phyloP scores from a whole-genome alignment of 1,140 invertebrate genomes.

The Lucilia cuprina region DNA sequence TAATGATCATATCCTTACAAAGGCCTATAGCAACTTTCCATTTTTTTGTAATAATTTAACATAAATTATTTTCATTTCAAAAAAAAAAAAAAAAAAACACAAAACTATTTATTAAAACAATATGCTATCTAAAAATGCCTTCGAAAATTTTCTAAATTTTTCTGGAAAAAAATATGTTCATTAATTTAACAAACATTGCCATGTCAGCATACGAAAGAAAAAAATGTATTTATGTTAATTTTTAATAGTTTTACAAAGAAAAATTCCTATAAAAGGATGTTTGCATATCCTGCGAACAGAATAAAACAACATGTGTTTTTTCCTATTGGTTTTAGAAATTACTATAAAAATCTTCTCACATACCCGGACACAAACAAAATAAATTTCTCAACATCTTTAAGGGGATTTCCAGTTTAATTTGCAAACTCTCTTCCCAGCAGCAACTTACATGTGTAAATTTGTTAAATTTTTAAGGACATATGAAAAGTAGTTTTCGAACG shows the following conservation, averaged over 20 bases:
- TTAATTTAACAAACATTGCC: not conserved
- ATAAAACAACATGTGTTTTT: not conserved
- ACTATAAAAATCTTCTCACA: not conserved
- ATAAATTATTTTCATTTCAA: too few species aligned
- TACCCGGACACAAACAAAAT: not conserved
- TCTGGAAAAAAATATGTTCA: not conserved
- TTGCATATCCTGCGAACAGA: not conserved
- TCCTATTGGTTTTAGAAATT: not conserved
- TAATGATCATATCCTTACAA: too few species aligned
- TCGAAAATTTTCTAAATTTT: not conserved
- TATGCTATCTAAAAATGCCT: too few species aligned
- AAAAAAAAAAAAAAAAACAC: too few species aligned
- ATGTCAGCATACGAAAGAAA: too few species aligned
- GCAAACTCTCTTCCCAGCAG: not conserved
- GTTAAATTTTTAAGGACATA: not conserved
- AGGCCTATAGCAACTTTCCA: too few species aligned
- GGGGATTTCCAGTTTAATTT: not conserved
- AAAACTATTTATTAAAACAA: too few species aligned
- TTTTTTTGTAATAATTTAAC: too few species aligned
- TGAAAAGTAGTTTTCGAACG: not conserved
- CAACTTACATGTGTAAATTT: not conserved
- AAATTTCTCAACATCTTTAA: not conserved
- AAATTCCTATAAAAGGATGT: not conserved
- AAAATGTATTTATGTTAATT: not conserved
- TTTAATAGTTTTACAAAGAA: not conserved